These are phyloP conservation scores for Enoplosus armatus DNA, from an alignment of 2,797 vertebrate genomes.

Conservation along the genomic window DNA sequence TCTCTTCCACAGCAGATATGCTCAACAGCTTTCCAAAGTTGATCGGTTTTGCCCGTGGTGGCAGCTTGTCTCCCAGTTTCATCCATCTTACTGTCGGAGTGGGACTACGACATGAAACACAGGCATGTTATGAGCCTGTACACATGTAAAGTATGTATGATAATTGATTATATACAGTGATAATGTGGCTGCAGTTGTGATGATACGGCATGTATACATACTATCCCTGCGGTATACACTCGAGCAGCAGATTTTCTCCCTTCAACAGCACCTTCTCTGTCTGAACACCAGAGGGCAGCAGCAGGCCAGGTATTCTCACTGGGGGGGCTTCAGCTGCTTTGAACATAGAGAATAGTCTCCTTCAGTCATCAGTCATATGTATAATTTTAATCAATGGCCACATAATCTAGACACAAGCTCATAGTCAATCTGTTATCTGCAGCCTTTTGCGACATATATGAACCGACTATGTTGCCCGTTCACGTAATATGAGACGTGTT, in stretches of 20 bases:
- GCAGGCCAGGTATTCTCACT: conserved; percentile 87
- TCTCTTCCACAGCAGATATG: conserved; percentile 84
- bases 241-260: conserved; percentile 89
- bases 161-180: background rate
- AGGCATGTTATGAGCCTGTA: background rate
- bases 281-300: conserved; percentile 90
- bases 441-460: conserved; percentile 11
- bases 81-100: conserved; percentile 90
- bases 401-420: background rate
- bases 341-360: conserved; percentile 15
- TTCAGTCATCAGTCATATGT: conserved; percentile 37
- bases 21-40: conserved; percentile 89
- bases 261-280: conserved; percentile 85
- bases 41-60: conserved; percentile 70
- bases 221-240: conserved; percentile 96
- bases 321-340: conserved; percentile 82
- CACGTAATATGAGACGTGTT: background rate
- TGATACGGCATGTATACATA: conserved; percentile 81
- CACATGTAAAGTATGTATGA: background rate
- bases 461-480: background rate
- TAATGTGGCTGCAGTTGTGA: background rate
- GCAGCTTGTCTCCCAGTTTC: conserved; percentile 84
- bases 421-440: background rate
- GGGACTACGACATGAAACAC: conserved; percentile 83
- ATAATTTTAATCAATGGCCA: conserved; percentile 23